Evolutionary conservation across 1,140 invertebrate species (phyloP).

Genomic region (Araneus ventricosus): DNA sequence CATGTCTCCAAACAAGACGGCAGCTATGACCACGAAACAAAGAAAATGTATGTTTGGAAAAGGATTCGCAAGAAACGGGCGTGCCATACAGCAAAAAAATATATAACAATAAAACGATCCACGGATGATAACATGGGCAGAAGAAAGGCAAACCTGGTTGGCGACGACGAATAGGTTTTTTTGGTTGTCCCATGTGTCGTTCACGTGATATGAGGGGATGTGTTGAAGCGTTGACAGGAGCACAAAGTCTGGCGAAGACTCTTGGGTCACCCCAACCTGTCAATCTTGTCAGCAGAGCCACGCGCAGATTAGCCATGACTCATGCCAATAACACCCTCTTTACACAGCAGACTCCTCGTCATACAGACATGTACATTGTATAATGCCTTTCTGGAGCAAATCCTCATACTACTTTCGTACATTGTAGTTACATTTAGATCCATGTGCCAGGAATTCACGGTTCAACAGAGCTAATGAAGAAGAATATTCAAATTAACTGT

Average conservation of each 20-base stretch:
- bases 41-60: constrained; percentile 72
- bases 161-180: constrained; percentile 20
- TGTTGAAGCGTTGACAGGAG: constrained; percentile 63
- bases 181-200: constrained; percentile 69
- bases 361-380: constrained; percentile 21
- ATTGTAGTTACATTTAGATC: constrained; percentile 27
- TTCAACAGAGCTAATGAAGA: neutral
- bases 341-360: neutral
- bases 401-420: neutral
- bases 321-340: constrained; percentile 62
- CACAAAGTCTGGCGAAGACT: constrained; percentile 62
- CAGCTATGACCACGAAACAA: constrained; percentile 63
- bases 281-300: constrained; percentile 68
- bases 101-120: neutral
- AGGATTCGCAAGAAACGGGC: constrained; percentile 19
- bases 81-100: neutral
- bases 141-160: constrained; percentile 25
- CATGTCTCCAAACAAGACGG: constrained; percentile 56
- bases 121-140: neutral
- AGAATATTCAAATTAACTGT: too few species aligned
- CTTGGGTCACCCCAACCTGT: constrained; percentile 59
- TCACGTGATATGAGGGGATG: constrained; percentile 68
- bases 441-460: neutral
- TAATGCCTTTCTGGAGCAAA: constrained; percentile 42
- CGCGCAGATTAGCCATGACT: constrained; percentile 73